These are phyloP conservation scores for Urophycis tenuis DNA, from an alignment of 2,797 vertebrate genomes.

Conservation along the genomic window DNA sequence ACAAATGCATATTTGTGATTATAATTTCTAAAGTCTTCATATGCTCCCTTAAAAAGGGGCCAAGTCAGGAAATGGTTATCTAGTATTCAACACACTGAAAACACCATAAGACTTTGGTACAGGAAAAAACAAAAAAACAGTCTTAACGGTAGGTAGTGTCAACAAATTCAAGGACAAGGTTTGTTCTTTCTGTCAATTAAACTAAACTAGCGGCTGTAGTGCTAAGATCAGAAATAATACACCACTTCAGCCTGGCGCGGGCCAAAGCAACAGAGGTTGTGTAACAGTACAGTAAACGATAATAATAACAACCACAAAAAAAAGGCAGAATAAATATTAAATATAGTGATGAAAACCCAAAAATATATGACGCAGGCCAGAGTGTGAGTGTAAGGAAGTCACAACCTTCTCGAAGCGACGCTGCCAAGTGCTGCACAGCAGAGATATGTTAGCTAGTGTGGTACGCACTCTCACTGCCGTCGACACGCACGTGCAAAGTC, in stretches of 20 bases:
- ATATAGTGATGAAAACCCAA: conserved; percentile 58
- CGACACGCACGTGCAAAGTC: neutral
- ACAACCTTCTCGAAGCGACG: conserved; percentile 24
- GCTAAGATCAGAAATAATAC: conserved; percentile 44
- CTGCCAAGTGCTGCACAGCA: conserved; percentile 16
- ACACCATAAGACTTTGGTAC: conserved; percentile 46
- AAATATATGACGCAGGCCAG: conserved; percentile 34
- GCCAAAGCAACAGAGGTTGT: conserved; percentile 48
- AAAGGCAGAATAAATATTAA: conserved; percentile 69
- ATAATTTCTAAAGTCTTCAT: neutral
- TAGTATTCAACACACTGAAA: conserved; percentile 38
- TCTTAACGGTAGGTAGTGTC: conserved; percentile 39
- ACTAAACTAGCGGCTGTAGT: conserved; percentile 27
- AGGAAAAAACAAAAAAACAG: conserved; percentile 32
- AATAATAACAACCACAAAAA: conserved; percentile 57
- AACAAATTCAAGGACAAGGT: conserved; percentile 36
- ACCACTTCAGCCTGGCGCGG: conserved; percentile 33
- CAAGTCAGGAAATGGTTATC: conserved; percentile 26
- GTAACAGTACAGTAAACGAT: conserved; percentile 42
- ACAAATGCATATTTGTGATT: neutral
- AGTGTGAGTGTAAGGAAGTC: conserved; percentile 3
- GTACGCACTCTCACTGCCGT: neutral
- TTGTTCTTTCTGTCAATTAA: conserved; percentile 27
- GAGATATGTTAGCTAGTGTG: conserved; percentile 16
- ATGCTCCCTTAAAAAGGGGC: conserved; percentile 39